These are phyloP conservation scores for Brachionus asplanchnoidis DNA, from an alignment of 1,140 invertebrate genomes.

Conservation along the genomic window DNA sequence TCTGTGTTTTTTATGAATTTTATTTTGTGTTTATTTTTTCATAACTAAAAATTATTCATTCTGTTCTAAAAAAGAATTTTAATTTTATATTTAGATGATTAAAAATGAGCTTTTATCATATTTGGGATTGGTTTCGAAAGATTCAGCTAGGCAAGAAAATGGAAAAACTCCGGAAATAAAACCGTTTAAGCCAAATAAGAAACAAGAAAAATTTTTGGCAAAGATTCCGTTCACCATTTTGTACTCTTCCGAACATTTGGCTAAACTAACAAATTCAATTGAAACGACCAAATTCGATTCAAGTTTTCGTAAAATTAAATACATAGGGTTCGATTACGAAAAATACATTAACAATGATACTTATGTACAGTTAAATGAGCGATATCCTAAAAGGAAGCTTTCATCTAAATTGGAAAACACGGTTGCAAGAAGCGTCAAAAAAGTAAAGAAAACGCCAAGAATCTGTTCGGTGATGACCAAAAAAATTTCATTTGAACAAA, in stretches of 20 bases:
- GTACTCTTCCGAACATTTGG: background rate
- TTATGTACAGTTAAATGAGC: background rate
- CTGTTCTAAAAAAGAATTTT: background rate
- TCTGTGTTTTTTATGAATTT: background rate
- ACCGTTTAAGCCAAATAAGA: background rate
- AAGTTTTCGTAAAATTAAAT: background rate
- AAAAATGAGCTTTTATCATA: background rate
- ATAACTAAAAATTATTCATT: too few relatives aligned
- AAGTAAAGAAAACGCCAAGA: background rate
- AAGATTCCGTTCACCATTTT: background rate
- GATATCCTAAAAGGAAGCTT: background rate
- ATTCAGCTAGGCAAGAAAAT: background rate
- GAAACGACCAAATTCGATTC: background rate
- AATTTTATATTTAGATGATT: background rate
- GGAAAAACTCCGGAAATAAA: background rate
- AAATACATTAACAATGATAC: background rate
- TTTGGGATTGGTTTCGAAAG: background rate
- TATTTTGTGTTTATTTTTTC: background rate
- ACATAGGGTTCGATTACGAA: background rate
- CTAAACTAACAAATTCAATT: background rate
- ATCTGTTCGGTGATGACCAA: background rate
- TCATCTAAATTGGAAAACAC: background rate
- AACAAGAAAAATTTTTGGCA: background rate
- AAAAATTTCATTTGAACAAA: background rate
- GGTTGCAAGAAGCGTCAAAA: background rate